phyloP scores from a whole-genome alignment of 2,797 vertebrate genomes.

The Spatula clypeata region DNA sequence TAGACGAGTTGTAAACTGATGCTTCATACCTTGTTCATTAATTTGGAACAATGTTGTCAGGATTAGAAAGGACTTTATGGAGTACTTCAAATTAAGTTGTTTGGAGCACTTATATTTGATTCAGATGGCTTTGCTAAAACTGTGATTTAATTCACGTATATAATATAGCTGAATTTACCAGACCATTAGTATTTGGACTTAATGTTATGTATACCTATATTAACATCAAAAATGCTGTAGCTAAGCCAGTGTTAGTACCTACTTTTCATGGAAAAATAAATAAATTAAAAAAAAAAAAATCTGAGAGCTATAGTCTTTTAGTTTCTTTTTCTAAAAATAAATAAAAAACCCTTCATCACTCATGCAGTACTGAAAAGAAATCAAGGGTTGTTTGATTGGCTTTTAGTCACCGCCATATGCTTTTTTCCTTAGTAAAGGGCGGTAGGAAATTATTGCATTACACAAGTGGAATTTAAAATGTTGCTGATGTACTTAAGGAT shows the following conservation, averaged over 20 bases:
- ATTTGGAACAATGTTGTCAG: not conserved
- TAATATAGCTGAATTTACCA: not conserved
- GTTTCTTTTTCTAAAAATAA: slow-evolving; percentile 47
- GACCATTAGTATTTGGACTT: not conserved
- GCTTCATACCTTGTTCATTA: not conserved
- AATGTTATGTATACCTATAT: not conserved
- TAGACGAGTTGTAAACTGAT: not conserved
- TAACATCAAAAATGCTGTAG: not conserved
- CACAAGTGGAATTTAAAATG: slow-evolving; percentile 76
- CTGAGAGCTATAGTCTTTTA: not conserved
- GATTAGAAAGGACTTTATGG: slow-evolving; percentile 13
- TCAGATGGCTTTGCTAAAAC: slow-evolving; percentile 25
- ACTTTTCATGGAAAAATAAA: not conserved
- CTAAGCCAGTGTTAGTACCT: not conserved
- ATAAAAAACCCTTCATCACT: not conserved
- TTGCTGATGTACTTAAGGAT: slow-evolving; percentile 66
- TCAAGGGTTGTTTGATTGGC: slow-evolving; percentile 10
- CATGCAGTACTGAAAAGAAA: not conserved
- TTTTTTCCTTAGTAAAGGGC: slow-evolving; percentile 59
- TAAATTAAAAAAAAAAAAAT: not conserved
- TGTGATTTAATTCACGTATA: slow-evolving; percentile 19
- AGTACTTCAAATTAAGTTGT: slow-evolving; percentile 7
- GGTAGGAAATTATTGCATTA: slow-evolving; percentile 73
- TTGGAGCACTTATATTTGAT: not conserved
- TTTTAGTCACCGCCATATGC: slow-evolving; percentile 51